These are phyloP conservation scores for Caenorhabditis tropicalis DNA, from an alignment of 1,140 invertebrate genomes.

Conservation along the genomic window DNA sequence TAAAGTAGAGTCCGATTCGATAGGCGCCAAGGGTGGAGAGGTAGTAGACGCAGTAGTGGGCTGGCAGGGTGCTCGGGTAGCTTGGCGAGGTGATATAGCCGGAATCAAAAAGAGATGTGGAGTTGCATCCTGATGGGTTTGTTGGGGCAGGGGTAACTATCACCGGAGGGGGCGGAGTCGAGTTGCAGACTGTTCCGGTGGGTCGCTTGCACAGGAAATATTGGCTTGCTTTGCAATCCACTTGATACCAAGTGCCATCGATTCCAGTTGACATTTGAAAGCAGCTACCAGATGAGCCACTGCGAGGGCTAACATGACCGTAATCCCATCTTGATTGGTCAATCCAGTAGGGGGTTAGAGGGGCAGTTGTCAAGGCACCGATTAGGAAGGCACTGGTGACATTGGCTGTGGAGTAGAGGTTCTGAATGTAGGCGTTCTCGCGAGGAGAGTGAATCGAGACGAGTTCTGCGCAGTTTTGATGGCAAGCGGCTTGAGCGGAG, in stretches of 20 bases:
- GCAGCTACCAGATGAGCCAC: not conserved
- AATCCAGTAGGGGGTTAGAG: not conserved
- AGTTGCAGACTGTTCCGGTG: not conserved
- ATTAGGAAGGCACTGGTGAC: not conserved
- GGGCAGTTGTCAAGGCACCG: not conserved
- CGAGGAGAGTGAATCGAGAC: not conserved
- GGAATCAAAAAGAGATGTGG: not conserved
- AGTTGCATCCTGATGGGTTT: not conserved
- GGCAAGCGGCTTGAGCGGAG: not conserved
- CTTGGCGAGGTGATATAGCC: not conserved
- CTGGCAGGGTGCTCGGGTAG: not conserved
- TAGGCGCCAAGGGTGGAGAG: not conserved
- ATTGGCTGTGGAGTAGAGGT: not conserved
- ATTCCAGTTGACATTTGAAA: not conserved
- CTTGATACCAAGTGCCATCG: not conserved
- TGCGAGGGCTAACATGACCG: not conserved
- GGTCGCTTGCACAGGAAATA: constrained; percentile 20
- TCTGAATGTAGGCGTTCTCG: not conserved
- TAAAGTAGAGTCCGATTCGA: not conserved
- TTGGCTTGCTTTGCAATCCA: not conserved
- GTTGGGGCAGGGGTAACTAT: not conserved
- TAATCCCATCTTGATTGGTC: not conserved
- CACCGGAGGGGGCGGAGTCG: not conserved
- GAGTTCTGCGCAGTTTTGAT: not conserved
- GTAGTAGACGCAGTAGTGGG: not conserved